phyloP scores from a whole-genome alignment of 2,797 vertebrate species.

The Aphelocoma californica region DNA sequence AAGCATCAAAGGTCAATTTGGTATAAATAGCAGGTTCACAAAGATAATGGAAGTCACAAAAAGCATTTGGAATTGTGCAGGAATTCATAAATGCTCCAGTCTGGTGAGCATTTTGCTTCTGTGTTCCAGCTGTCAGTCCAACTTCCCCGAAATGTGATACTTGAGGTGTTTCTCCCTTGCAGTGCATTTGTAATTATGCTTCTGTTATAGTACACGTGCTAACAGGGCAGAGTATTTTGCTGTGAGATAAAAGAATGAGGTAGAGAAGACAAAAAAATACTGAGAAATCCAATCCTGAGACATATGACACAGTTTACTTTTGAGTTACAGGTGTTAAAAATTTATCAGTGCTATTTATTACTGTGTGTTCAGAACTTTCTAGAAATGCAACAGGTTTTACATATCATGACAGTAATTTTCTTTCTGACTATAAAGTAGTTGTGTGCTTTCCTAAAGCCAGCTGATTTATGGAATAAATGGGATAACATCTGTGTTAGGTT shows the following conservation, averaged over 20 bases:
- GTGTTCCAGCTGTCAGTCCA: background rate
- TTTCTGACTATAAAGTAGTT: background rate
- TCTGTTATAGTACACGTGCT: accelerated
- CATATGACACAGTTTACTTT: background rate
- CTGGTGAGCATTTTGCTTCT: background rate
- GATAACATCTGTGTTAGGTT: background rate
- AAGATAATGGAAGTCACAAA: background rate
- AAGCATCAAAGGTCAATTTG: background rate
- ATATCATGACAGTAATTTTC: background rate
- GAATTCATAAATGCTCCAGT: background rate
- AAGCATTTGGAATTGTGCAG: background rate
- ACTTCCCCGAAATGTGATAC: background rate
- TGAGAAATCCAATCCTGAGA: background rate
- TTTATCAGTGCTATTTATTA: background rate
- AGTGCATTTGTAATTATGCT: background rate
- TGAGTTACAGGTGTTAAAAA: background rate
- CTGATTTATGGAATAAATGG: background rate
- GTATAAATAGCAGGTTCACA: background rate
- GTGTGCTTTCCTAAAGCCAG: background rate
- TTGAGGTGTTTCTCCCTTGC: background rate
- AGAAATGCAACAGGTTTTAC: background rate
- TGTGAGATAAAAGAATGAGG: background rate
- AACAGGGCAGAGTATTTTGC: background rate
- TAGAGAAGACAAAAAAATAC: background rate
- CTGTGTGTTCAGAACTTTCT: background rate